phyloP scores from a whole-genome alignment of 2,797 vertebrate species.

The Sciurus vulgaris region DNA sequence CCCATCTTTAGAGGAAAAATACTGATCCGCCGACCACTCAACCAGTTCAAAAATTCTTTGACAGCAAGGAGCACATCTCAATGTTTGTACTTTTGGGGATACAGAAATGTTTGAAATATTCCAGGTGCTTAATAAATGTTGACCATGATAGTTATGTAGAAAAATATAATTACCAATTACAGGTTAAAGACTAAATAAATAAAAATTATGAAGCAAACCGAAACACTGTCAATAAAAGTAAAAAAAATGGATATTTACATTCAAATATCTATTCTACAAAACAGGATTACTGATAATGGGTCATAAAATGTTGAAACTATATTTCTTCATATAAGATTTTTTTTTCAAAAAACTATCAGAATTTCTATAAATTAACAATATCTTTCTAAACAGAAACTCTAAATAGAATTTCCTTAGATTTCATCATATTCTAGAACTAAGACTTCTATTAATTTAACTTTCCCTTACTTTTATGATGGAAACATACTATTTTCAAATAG shows the following conservation, averaged over 20 bases:
- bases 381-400: not conserved
- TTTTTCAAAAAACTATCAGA: not conserved
- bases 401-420: conserved; percentile 56
- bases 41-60: not conserved
- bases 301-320: not conserved
- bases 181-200: conserved; percentile 45
- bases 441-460: conserved; percentile 47
- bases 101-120: conserved; percentile 32
- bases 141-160: not conserved
- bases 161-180: conserved; percentile 11
- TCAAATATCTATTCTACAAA: conserved; percentile 53
- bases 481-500: conserved; percentile 50
- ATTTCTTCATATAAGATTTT: conserved; percentile 41
- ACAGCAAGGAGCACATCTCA: conserved; percentile 15
- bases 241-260: conserved; percentile 20
- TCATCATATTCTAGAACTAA: conserved; percentile 22
- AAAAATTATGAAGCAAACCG: conserved; percentile 39
- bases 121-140: not conserved
- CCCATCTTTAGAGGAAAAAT: not conserved
- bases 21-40: not conserved
- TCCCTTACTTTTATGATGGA: conserved; percentile 46
- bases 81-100: not conserved
- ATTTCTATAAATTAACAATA: conserved; percentile 14
- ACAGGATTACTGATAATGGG: not conserved
- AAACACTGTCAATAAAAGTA: conserved; percentile 16